A percentile compares a stretch with the other conserved stretches of the same genome.
Conservation (phyloP, 2,797 vertebrate species). For the Cichlasoma orientale region DNA sequence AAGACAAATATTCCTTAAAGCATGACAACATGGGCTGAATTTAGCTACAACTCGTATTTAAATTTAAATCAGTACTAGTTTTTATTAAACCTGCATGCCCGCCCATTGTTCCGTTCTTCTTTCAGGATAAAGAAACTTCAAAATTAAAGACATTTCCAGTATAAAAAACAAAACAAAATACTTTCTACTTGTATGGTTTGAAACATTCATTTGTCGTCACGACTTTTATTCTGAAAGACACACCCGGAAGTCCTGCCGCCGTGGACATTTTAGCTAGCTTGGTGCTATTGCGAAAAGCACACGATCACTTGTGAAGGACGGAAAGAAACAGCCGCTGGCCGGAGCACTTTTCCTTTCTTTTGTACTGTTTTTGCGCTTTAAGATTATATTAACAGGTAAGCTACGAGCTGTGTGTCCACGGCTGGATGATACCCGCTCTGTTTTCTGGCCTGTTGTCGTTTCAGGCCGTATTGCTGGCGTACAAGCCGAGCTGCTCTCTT, state of each 20-base stretch:
- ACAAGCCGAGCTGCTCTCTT: constrained; percentile 55
- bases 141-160: neutral
- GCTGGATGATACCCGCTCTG: neutral
- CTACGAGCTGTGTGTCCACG: neutral
- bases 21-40: neutral
- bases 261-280: constrained; percentile 46
- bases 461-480: constrained; percentile 60
- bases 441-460: constrained; percentile 56
- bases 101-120: neutral
- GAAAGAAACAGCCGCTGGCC: constrained; percentile 54
- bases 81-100: neutral
- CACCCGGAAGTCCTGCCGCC: constrained; percentile 22
- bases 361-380: neutral
- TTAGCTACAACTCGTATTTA: neutral
- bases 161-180: neutral
- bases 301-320: constrained; percentile 74
- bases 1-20: neutral
- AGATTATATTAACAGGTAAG: constrained; percentile 60
- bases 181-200: neutral
- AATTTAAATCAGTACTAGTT: neutral
- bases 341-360: constrained; percentile 35
- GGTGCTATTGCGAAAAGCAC: constrained; percentile 60
- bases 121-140: neutral
- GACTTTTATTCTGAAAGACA: constrained; percentile 53
- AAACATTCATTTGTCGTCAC: accelerated